Evolutionary conservation across 2,113 vertebrate genomes (phyloP), one percentile per base, ranked within the genome.

Genomic region (Tapirus terrestris): DNA sequence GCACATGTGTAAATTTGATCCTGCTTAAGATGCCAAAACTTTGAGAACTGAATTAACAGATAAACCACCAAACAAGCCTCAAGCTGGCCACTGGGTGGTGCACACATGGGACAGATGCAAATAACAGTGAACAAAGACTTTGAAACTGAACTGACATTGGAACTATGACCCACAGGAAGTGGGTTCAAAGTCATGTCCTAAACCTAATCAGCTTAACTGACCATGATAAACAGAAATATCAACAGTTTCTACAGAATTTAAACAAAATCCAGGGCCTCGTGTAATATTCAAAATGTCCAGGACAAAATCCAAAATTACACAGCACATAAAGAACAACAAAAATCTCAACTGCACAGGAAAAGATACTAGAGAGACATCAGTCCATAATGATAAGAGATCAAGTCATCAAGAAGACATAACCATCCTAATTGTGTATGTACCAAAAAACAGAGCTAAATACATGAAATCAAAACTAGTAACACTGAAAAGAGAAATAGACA

Each of bases 11-110:
- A 31, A 27, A 70, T 10, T 16, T 60, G 43, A 88, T 53, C 8
- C 10, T 27, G 14, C 3, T 33, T 16, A 36, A 21, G 0, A n/a
- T 2, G 43, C 3, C 31, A 51, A 75, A 92, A 48, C 39, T 4
- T 61, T 45, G 27, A 85, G 73, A 97, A 79, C 3, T 23, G 27
- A 85, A 75, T 79, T 75, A 48, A 90, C 6, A 36, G 48, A 13
- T 0, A 21, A 3, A 61, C 3, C 27, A 81, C 23, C 5, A 8
- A 5, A 21, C 2, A 72, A 27, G 56, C 39, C 6, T n/a, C 17
- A 48, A 63, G 10, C 0, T 56, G 18, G n/a, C 6, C 18, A 0
- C 1, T 56, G 4, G 16, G n/a, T 25, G 27, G 17, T 48, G 2
- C 21, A 21, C 0, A 61, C 2, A 72, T 0, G 2, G 1, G 36